Percentiles rank a stretch among this genome's conserved stretches.
Evolutionary conservation across 2,113 vertebrate species (phyloP).

Genomic region (Cranoglanis bouderius): DNA sequence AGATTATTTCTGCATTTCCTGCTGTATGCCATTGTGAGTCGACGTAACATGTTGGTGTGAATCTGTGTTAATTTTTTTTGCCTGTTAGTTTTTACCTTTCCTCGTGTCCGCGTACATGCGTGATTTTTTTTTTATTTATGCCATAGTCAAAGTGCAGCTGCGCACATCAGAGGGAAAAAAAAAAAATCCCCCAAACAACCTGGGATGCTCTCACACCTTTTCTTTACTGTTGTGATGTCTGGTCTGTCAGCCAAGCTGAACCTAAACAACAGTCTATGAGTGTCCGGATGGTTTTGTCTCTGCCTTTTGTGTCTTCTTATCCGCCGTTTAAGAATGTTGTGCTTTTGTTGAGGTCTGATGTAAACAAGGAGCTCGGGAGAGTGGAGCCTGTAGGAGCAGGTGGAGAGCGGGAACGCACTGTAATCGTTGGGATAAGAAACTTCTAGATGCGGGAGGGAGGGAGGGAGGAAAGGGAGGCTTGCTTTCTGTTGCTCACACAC

Average conservation of each 20-base stretch:
- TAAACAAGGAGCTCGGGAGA: slow-evolving; percentile 75
- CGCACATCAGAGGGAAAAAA: slow-evolving; percentile 49
- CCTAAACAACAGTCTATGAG: slow-evolving; percentile 65
- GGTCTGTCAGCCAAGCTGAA: slow-evolving; percentile 69
- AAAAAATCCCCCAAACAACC: slow-evolving; percentile 47
- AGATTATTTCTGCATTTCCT: not conserved
- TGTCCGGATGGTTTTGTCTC: slow-evolving; percentile 61
- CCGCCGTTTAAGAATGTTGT: slow-evolving; percentile 69
- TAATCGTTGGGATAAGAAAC: slow-evolving; percentile 45
- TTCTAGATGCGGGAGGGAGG: not conserved
- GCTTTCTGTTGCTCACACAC: not conserved
- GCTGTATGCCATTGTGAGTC: not conserved
- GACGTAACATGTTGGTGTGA: not conserved
- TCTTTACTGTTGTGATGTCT: slow-evolving; percentile 70
- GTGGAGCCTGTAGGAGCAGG: slow-evolving; percentile 67
- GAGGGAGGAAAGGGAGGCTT: slow-evolving; percentile 36
- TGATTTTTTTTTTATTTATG: slow-evolving; percentile 55
- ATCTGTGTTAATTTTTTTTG: not conserved
- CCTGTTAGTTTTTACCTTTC: not conserved
- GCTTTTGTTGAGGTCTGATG: slow-evolving; percentile 75
- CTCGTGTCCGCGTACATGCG: not conserved
- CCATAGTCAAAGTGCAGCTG: slow-evolving; percentile 68
- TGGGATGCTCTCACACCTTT: slow-evolving; percentile 65
- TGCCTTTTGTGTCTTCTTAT: slow-evolving; percentile 66
- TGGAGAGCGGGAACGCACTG: slow-evolving; percentile 69